A percentile compares a stretch with the other conserved stretches of the same genome.
phyloP scores from a whole-genome alignment of 2,797 vertebrate species.

The Hozukius guyotensis region DNA sequence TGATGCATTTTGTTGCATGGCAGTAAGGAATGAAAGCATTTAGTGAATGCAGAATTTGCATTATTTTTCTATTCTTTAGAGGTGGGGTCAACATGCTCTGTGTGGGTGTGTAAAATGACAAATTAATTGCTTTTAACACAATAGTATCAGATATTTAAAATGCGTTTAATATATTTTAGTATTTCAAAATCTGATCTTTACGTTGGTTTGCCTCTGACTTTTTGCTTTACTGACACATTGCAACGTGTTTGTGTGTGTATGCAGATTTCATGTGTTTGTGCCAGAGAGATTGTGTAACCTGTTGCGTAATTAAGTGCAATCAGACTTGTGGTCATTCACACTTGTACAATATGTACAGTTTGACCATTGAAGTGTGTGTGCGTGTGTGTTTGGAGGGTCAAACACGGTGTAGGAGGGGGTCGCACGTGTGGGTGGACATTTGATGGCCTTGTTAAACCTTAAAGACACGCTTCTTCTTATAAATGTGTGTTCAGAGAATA shows the following conservation, averaged over 20 bases:
- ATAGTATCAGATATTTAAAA: neutral
- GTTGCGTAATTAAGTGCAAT: neutral
- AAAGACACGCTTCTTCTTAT: slow-evolving; percentile 12
- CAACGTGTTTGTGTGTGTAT: neutral
- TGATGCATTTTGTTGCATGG: neutral
- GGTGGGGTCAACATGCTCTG: neutral
- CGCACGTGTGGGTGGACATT: slow-evolving; percentile 36
- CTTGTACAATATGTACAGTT: neutral
- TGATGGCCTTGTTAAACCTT: slow-evolving; percentile 51
- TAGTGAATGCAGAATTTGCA: neutral
- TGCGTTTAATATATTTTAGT: neutral
- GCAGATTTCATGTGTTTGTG: neutral
- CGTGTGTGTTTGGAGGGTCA: slow-evolving; percentile 14
- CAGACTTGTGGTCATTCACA: neutral
- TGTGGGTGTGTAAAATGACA: neutral
- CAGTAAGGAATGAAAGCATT: neutral
- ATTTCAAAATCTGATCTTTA: neutral
- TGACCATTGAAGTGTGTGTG: neutral
- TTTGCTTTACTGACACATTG: neutral
- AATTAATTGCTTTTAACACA: too few relatives aligned
- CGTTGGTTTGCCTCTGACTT: neutral
- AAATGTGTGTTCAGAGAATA: neutral
- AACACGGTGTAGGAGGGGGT: neutral
- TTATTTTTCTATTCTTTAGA: neutral
- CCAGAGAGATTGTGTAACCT: neutral